Percentiles rank a stretch among this genome's conserved stretches.
These are phyloP conservation scores for Elaeidobius kamerunicus DNA, from an alignment of 2,888 invertebrate species.

Conservation along the genomic window DNA sequence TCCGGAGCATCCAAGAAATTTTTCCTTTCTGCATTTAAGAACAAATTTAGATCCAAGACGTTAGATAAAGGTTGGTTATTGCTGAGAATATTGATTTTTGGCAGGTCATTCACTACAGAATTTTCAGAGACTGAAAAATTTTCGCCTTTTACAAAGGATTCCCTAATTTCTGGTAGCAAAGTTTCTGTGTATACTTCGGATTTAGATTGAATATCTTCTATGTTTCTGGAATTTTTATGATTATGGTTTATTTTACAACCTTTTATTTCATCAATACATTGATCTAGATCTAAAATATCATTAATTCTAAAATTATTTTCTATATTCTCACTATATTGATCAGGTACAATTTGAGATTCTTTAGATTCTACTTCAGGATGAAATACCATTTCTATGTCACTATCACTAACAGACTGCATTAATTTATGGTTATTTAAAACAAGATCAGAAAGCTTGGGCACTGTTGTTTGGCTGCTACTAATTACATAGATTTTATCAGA, in stretches of 20 bases:
- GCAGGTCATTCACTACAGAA: not conserved
- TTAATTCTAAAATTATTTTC: slow-evolving; percentile 24
- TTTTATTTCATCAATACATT: not conserved
- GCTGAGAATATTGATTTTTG: not conserved
- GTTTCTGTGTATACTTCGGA: slow-evolving; percentile 12
- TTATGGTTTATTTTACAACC: too few relatives aligned
- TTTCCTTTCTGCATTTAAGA: slow-evolving; percentile 10
- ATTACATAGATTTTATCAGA: not conserved
- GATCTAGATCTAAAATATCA: slow-evolving; percentile 1
- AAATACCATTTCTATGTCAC: slow-evolving; percentile 4
- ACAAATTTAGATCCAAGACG: not conserved
- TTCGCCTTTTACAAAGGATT: slow-evolving; percentile 19
- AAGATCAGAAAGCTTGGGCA: slow-evolving; percentile 43
- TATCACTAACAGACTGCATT: slow-evolving; percentile 40
- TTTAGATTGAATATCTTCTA: not conserved
- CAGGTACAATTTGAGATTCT: slow-evolving; percentile 31
- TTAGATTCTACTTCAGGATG: slow-evolving; percentile 14
- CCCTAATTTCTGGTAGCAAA: slow-evolving; percentile 20
- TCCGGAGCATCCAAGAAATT: not conserved
- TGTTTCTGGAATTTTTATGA: too few relatives aligned
- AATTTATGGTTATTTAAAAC: slow-evolving; percentile 43
- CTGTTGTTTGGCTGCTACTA: slow-evolving; percentile 16
- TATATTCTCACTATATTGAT: slow-evolving; percentile 27
- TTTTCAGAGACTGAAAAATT: not conserved
- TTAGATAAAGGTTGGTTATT: too few relatives aligned